Evolutionary conservation across 2,797 vertebrate genomes (phyloP).

Genomic region (Chlorospingus semifuscus): DNA sequence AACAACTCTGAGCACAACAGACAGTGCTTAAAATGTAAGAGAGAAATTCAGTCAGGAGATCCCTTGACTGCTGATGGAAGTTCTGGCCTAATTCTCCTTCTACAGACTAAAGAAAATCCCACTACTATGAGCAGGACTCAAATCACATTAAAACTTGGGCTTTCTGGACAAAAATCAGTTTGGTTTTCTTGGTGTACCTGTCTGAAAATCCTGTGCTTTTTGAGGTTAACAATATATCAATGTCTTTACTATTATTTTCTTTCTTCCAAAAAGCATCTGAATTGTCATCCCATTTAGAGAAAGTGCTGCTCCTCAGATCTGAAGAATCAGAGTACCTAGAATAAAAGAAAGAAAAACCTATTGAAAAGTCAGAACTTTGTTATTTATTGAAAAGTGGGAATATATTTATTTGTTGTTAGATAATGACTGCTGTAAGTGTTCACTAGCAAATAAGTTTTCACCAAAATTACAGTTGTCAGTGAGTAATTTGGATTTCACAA

Average conservation of each 20-base stretch:
- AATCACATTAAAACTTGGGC: neutral
- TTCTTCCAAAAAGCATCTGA: constrained; percentile 83
- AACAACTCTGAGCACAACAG: neutral
- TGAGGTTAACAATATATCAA: constrained; percentile 76
- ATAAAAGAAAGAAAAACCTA: neutral
- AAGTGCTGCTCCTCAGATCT: constrained; percentile 76
- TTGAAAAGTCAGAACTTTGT: neutral
- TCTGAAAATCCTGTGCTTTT: constrained; percentile 74
- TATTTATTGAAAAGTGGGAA: neutral
- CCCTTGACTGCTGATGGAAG: neutral
- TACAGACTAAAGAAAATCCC: neutral
- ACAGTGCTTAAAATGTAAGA: neutral
- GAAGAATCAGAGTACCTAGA: constrained; percentile 78
- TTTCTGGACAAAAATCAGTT: neutral
- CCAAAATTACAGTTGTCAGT: neutral
- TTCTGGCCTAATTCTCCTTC: neutral
- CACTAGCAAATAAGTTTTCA: neutral
- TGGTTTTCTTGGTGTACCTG: constrained; percentile 71
- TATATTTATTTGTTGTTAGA: neutral
- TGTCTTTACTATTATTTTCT: constrained; percentile 77
- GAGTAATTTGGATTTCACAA: neutral
- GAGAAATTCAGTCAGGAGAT: neutral
- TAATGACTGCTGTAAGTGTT: neutral
- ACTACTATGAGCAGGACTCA: neutral
- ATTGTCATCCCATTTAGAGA: constrained; percentile 82